Evolutionary conservation across 2,797 vertebrate species (phyloP).

Genomic region (Pipistrellus pygmaeus): DNA sequence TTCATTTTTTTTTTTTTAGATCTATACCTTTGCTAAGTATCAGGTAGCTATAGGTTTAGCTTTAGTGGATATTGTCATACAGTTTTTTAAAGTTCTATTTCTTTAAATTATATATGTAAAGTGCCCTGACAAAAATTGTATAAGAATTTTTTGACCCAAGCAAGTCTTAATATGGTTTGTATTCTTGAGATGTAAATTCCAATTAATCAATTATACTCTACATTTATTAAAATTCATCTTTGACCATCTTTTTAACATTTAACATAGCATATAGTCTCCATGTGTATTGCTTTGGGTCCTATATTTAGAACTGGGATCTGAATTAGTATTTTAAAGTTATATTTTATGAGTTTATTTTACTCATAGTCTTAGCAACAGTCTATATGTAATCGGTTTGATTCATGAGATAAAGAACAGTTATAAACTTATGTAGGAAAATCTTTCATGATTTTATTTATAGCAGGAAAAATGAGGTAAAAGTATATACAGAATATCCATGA

Average conservation of each 20-base stretch:
- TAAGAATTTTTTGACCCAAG: conserved; percentile 32
- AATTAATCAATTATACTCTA: background rate
- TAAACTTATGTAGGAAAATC: conserved; percentile 7
- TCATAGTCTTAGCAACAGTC: conserved; percentile 64
- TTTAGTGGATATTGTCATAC: background rate
- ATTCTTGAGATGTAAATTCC: conserved; percentile 1
- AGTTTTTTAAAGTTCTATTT: background rate
- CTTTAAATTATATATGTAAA: background rate
- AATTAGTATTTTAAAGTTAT: conserved; percentile 58
- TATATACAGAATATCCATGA: background rate
- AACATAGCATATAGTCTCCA: background rate
- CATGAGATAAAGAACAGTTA: conserved; percentile 53
- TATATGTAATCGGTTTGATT: conserved; percentile 61
- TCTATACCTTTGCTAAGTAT: background rate
- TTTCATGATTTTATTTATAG: conserved; percentile 26
- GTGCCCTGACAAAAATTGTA: conserved; percentile 8
- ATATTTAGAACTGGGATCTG: conserved; percentile 60
- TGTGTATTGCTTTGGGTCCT: background rate
- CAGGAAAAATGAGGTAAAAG: background rate
- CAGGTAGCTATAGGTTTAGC: background rate
- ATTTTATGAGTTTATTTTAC: conserved; percentile 66
- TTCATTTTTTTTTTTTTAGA: conserved; percentile 14
- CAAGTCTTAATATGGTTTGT: conserved; percentile 14
- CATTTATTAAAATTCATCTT: conserved; percentile 28
- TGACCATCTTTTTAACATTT: background rate